A percentile compares a stretch with the other conserved stretches of the same genome.
Conservation (phyloP, 2,888 invertebrate species). For the Tetragonisca angustula region DNA sequence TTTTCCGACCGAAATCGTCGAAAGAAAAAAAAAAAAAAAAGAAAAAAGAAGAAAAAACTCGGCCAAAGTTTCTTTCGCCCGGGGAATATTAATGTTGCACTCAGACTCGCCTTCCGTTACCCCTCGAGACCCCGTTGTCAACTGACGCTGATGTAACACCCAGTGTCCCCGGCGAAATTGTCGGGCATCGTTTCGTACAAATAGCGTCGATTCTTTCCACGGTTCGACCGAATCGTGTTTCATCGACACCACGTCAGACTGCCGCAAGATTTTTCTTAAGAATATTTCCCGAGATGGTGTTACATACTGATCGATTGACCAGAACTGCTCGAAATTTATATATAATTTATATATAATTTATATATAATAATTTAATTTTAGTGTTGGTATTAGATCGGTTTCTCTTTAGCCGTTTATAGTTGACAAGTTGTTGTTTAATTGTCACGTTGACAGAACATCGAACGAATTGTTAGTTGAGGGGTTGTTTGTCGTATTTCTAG, state of each 20-base stretch:
- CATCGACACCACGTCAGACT: too few relatives aligned
- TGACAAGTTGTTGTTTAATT: background rate
- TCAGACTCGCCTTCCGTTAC: slow-evolving; percentile 1
- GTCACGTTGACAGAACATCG: background rate
- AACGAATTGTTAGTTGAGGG: background rate
- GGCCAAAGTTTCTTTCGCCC: slow-evolving; percentile 30
- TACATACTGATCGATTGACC: background rate
- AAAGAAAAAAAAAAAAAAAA: background rate
- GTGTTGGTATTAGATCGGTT: too few relatives aligned
- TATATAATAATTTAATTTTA: too few relatives aligned
- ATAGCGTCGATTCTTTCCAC: background rate
- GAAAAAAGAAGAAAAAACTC: background rate
- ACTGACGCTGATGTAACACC: slow-evolving; percentile 15
- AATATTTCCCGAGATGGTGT: background rate
- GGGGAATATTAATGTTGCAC: slow-evolving; percentile 52
- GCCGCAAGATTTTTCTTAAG: too few relatives aligned
- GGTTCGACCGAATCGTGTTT: background rate
- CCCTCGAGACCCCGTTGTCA: slow-evolving; percentile 19
- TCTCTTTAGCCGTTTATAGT: too few relatives aligned
- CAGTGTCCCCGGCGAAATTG: background rate
- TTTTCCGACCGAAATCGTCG: slow-evolving; percentile 28
- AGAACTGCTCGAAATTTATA: too few relatives aligned
- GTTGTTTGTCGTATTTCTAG: too few relatives aligned
- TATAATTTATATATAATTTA: too few relatives aligned
- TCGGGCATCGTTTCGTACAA: background rate